Evolutionary conservation across 2,888 invertebrate genomes (phyloP).

Genomic region (Lasioglossum zephyrum): DNA sequence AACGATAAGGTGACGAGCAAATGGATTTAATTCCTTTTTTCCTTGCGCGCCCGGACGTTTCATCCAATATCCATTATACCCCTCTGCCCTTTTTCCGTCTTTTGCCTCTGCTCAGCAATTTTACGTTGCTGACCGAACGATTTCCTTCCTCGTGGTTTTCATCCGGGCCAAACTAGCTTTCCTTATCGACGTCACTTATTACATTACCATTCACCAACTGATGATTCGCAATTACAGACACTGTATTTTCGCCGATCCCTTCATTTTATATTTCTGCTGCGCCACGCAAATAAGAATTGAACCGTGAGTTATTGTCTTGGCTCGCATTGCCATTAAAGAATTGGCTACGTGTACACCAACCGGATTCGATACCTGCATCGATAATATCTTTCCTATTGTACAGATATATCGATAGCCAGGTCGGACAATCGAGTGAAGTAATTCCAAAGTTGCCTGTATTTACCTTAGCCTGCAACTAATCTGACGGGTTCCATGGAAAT

Average conservation of each 20-base stretch:
- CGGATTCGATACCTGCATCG: background rate
- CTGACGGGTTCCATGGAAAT: background rate
- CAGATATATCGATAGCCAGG: no score
- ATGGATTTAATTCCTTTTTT: conserved; percentile 48
- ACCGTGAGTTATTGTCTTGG: conserved; percentile 17
- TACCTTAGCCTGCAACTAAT: background rate
- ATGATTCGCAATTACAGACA: conserved; percentile 19
- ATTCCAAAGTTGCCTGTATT: background rate
- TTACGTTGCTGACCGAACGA: conserved; percentile 61
- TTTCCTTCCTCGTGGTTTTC: conserved; percentile 41
- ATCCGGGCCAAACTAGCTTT: conserved; percentile 53
- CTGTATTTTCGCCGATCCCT: conserved; percentile 24
- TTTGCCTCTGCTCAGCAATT: conserved; percentile 55
- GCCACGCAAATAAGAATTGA: conserved; percentile 39
- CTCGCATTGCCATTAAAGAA: background rate
- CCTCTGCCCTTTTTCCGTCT: conserved; percentile 37
- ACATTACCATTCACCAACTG: conserved; percentile 53
- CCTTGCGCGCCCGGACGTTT: conserved; percentile 10
- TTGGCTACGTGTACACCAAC: conserved; percentile 3
- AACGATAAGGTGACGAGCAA: conserved; percentile 59
- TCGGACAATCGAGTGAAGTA: background rate
- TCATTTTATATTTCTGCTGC: conserved; percentile 41
- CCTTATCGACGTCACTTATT: conserved; percentile 61
- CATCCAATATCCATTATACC: conserved; percentile 58
- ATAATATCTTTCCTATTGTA: background rate